These are phyloP conservation scores for Nycticebus coucang DNA, from an alignment of 2,113 vertebrate genomes.

Conservation along the genomic window DNA sequence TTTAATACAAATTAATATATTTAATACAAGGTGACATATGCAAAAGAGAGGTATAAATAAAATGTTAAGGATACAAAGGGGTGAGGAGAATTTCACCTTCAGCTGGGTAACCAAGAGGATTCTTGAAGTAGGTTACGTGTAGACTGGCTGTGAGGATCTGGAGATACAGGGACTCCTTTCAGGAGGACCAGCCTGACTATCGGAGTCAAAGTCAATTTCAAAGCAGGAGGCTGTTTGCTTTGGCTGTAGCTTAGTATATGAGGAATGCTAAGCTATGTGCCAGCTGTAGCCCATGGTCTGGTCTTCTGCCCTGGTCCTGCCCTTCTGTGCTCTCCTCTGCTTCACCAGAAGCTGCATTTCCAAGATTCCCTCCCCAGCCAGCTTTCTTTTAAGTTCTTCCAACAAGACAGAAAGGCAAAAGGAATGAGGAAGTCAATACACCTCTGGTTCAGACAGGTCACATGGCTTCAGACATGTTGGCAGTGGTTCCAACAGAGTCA, in stretches of 20 bases:
- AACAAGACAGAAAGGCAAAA: background rate
- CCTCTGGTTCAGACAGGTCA: background rate
- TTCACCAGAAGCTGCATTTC: background rate
- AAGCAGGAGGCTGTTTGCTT: background rate
- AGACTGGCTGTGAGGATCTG: background rate
- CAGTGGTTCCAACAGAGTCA: background rate
- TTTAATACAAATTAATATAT: background rate
- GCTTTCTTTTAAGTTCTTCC: background rate
- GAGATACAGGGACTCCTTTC: background rate
- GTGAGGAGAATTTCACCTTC: background rate
- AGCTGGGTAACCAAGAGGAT: background rate
- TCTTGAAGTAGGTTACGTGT: background rate
- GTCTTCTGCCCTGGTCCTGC: background rate
- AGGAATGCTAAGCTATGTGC: background rate
- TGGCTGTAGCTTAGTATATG: background rate
- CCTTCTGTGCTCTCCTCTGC: background rate
- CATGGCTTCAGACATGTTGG: background rate
- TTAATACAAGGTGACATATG: background rate
- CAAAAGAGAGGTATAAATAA: background rate
- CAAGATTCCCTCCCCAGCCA: background rate
- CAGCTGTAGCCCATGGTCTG: fast-evolving
- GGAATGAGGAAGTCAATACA: background rate
- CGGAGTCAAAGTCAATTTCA: background rate
- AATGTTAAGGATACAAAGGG: background rate
- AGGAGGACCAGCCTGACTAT: background rate